Conservation (phyloP, 2,797 vertebrate species). For the Taeniopygia guttata region DNA sequence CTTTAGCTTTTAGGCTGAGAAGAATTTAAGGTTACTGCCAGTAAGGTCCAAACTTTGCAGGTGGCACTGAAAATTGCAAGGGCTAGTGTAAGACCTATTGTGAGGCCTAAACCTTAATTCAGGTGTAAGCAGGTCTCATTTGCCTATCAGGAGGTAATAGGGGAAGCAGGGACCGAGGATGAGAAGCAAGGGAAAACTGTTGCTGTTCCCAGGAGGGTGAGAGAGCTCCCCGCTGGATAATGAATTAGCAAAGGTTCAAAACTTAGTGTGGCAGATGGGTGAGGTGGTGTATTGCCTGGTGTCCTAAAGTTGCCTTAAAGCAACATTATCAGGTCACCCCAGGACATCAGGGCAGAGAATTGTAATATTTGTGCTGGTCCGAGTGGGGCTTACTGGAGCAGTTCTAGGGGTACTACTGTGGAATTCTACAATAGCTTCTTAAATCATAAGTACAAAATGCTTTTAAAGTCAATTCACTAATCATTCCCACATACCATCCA, state of each 20-base stretch:
- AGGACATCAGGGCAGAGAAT: neutral
- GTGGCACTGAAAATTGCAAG: neutral
- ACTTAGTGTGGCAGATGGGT: neutral
- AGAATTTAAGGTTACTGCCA: neutral
- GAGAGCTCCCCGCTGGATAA: neutral
- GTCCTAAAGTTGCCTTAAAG: neutral
- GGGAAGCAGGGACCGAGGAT: neutral
- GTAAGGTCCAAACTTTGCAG: neutral
- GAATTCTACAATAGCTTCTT: neutral
- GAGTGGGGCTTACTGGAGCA: neutral
- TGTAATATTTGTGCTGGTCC: neutral
- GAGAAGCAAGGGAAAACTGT: neutral
- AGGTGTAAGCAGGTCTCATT: neutral
- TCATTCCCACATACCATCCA: neutral
- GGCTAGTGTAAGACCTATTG: neutral
- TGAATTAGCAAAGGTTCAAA: neutral
- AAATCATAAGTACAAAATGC: neutral
- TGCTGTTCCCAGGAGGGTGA: neutral
- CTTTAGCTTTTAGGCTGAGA: neutral
- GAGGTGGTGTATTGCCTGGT: neutral
- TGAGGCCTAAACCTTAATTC: neutral
- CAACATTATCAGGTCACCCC: neutral
- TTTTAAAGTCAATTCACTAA: neutral
- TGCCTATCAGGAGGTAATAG: fast-evolving
- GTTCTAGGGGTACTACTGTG: neutral